Evolutionary conservation across 2,888 invertebrate species (phyloP), one percentile per base, ranked within the genome.

Genomic region (Protophormia terraenovae): DNA sequence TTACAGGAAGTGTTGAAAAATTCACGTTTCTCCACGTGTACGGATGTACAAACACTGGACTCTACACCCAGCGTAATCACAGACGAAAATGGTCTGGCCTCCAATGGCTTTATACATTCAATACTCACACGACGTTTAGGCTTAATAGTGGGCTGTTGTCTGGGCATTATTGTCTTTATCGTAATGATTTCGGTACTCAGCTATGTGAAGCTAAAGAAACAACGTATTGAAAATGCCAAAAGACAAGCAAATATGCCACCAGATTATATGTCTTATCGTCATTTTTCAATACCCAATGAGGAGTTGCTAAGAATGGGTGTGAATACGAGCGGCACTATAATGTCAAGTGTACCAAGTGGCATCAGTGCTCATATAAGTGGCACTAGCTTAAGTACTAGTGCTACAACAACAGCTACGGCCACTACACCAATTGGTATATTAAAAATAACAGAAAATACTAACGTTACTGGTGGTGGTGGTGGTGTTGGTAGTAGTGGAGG

Each of bases 161-260:
- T 97, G 94, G 97, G 97, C 73, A 96, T 97, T 89, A 94, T 97
- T 84, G 96, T 97, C 67, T 97, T 97, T 90, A 94, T 97, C 72
- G 95, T 97, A 29, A 94, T 97, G 89, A 96, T 97, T 77, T 96
- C 97, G n/a, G 95, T 96, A 60, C 94, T 97, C 86, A 97, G 96
- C 29, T 97, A 97, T 91, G 95, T 97, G 86, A 97, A 97, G 92
- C 94, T 97, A 86, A 96, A 97, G 93, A 97, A 97, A 92, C 95
- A 97, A 89, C 94, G 96, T 87, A 90, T 93, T 50, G 95, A 95
- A 86, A 95, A 95, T 27, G 94, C 95, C 8, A 97, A 97, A 93
- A 93, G 95, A 76, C 94, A 94, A 89, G 96, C 95, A 87, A 94
- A 94, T 14, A 94, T 95, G 89, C 95, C 96, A 14, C 96, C 96